Conservation (phyloP, 2,888 invertebrate genomes). For the Ormyrus nitidulus region DNA sequence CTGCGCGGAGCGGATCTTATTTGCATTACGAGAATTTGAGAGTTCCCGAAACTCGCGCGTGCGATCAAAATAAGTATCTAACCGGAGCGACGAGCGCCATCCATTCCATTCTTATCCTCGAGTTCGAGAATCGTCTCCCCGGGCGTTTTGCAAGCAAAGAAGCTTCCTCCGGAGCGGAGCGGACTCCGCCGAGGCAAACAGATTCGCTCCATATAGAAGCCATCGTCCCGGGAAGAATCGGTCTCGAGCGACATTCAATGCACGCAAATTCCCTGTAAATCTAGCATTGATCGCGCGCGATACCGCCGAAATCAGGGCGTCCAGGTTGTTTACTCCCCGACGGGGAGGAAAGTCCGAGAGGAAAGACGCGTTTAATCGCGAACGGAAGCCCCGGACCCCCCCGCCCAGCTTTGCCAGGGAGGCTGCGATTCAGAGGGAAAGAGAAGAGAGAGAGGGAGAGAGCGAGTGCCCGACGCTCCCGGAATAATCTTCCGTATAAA, state of each 20-base stretch:
- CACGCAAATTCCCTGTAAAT: slow-evolving; percentile 44
- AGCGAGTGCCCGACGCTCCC: slow-evolving; percentile 56
- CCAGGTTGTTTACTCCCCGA: not conserved
- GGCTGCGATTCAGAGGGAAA: not conserved
- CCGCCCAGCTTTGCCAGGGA: slow-evolving; percentile 28
- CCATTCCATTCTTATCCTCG: slow-evolving; percentile 22
- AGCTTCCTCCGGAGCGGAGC: not conserved
- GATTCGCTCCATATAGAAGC: slow-evolving; percentile 15
- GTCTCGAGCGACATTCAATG: slow-evolving; percentile 37
- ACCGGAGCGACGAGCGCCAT: not conserved
- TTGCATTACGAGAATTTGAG: slow-evolving; percentile 16
- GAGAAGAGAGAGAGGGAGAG: slow-evolving; percentile 2
- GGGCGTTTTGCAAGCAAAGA: not conserved
- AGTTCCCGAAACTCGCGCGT: not conserved
- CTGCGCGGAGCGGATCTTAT: not conserved
- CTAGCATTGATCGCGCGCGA: not conserved
- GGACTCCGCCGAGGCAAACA: slow-evolving; percentile 32
- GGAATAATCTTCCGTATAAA: slow-evolving; percentile 73
- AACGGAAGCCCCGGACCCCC: not conserved
- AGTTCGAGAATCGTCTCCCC: slow-evolving; percentile 6
- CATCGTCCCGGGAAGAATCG: not conserved
- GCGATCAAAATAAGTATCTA: not conserved
- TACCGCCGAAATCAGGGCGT: slow-evolving; percentile 12
- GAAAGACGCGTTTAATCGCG: slow-evolving; percentile 21
- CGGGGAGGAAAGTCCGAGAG: slow-evolving; percentile 32